Conservation (phyloP, 2,888 invertebrate genomes). For the Lordiphosa andalusiaca region DNA sequence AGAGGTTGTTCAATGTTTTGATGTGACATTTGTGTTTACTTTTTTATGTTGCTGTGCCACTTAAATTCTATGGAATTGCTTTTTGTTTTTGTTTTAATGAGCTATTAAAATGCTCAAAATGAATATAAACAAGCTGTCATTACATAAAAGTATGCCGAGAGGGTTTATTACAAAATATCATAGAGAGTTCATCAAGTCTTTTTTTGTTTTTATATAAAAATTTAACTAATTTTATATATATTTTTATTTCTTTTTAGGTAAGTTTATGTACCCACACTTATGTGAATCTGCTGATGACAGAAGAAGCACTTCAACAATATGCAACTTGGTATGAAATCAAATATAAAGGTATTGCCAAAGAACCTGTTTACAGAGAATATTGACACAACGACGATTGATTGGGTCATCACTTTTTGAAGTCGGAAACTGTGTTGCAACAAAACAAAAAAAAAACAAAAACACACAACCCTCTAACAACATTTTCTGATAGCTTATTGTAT, state of each 20-base stretch:
- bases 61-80: slow-evolving; percentile 45
- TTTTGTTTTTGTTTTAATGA: slow-evolving; percentile 48
- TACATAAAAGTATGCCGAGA: too few relatives aligned
- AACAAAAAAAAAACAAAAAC: too few relatives aligned
- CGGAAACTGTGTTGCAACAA: not conserved
- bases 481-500: too few relatives aligned
- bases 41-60: slow-evolving; percentile 52
- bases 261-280: slow-evolving; percentile 21
- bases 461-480: too few relatives aligned
- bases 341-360: not conserved
- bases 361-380: not conserved
- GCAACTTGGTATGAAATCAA: slow-evolving; percentile 26
- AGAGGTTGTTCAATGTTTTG: slow-evolving; percentile 20
- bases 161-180: slow-evolving; percentile 1
- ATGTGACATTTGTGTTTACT: slow-evolving; percentile 56
- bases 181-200: not conserved
- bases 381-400: slow-evolving; percentile 10
- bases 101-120: slow-evolving; percentile 51
- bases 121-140: slow-evolving; percentile 36
- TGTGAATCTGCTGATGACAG: not conserved
- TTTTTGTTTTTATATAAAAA: not conserved
- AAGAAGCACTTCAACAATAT: not conserved
- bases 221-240: slow-evolving; percentile 1
- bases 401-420: slow-evolving; percentile 3
- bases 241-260: slow-evolving; percentile 44